Base-by-base conservation (phyloP, 2,888 invertebrate genomes). In the Penaeus monodon region DNA sequence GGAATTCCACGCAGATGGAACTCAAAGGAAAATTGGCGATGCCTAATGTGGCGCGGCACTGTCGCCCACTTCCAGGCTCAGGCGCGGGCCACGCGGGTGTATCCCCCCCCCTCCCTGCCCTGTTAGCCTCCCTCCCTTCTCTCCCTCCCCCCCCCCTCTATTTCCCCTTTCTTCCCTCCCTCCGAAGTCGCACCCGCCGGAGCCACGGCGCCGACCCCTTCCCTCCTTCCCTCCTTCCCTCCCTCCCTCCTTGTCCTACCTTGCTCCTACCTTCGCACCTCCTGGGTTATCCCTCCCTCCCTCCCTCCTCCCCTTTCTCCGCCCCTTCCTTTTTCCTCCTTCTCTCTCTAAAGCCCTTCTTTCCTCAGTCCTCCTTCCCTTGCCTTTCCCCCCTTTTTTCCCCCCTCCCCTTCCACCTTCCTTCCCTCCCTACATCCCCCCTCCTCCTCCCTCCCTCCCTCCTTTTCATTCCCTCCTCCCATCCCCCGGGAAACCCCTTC, bases 11-110 rank as follows among this genome's bases (percentile, higher is more conserved):
- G 57, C 57, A 57, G 57, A 57, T 57, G 57, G 57, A 57, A 57
- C 57, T 57, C 57, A 57, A 57, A 57, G 57, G 57, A 57, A 57
- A 57, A 57, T 57, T 57, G 57, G 57, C 57, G 57, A 57, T 57
- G 57, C 57, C 57, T 57, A 57, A 57, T 57, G 57, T 57, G 57
- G 57, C 57, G 57, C 10, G 57, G 57, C 57, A 57, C 57, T 57
- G 57, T 57, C 29, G 79, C 79, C 79, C 63, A 63, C 79, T 79
- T 79, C 79, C 79, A 79, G 79, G 79, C n/a, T 27, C 73, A 14
- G 57, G 57, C 57, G 17, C 57, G 57, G 57, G 57, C 10, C 44
- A 44, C 57, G 17, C 17, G 57, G 57, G 57, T 20, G 57, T 57
- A 12, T 8, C 24, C 73, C 24, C 76, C 20, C 76, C 24, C 74